phyloP scores from a whole-genome alignment of 2,888 invertebrate species.

The Pachydiplax longipennis region DNA sequence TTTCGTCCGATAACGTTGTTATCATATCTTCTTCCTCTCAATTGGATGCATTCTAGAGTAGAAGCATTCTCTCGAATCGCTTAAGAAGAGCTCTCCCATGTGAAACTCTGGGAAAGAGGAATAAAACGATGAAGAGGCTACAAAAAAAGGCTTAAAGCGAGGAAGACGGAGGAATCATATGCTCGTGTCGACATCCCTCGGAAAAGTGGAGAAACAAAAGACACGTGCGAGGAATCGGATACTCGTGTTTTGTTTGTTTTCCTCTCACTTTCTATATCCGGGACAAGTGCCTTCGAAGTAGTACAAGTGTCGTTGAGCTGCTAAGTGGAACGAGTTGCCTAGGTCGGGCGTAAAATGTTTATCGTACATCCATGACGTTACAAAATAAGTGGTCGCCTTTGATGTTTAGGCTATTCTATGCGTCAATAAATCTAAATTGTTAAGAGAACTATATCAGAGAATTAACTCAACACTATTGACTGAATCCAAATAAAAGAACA shows the following conservation, averaged over 20 bases:
- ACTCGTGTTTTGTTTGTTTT: not conserved
- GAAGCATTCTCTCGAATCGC: not conserved
- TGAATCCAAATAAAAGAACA: too few species aligned
- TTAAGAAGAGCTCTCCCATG: not conserved
- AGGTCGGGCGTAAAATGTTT: not conserved
- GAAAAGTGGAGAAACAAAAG: not conserved
- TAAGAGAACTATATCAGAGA: not conserved
- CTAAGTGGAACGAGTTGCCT: not conserved
- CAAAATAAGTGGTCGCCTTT: too few species aligned
- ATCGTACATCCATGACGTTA: not conserved
- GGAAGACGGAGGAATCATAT: not conserved
- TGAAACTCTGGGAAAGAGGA: not conserved
- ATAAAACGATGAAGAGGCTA: not conserved
- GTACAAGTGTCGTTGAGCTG: not conserved
- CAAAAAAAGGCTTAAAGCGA: not conserved
- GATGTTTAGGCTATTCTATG: too few species aligned
- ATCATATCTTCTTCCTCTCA: not conserved
- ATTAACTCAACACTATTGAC: not conserved
- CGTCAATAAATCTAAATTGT: too few species aligned
- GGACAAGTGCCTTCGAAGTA: not conserved
- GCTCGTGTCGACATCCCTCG: not conserved
- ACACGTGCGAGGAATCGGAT: not conserved
- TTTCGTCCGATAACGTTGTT: too few species aligned
- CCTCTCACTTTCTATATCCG: not conserved
- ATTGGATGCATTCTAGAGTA: not conserved